phyloP scores from a whole-genome alignment of 2,888 invertebrate genomes.

The Nezara viridula region DNA sequence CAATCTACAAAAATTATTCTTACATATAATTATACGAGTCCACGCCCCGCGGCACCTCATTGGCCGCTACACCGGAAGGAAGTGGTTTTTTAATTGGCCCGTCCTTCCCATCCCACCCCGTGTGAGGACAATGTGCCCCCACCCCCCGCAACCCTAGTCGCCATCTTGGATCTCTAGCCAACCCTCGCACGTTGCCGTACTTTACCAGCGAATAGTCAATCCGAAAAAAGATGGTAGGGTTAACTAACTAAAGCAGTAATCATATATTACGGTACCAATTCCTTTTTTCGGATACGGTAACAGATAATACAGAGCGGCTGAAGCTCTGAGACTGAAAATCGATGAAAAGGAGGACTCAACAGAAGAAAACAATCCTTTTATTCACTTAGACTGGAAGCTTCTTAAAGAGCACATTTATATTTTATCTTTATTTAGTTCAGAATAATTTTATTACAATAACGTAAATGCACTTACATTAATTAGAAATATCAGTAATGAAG shows the following conservation, averaged over 20 bases:
- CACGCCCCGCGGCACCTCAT: conserved; percentile 29
- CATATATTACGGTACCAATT: neutral
- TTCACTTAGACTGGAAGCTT: neutral
- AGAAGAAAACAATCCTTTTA: conserved; percentile 24
- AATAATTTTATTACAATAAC: no score
- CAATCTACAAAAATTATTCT: conserved; percentile 22
- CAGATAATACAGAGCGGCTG: neutral
- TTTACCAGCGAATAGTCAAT: neutral
- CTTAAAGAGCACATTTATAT: neutral
- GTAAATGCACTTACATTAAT: no score
- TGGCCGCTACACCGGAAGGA: conserved; percentile 45
- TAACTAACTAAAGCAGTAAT: neutral
- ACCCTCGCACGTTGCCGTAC: neutral
- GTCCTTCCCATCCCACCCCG: conserved; percentile 46
- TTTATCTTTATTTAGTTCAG: neutral
- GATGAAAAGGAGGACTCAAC: neutral
- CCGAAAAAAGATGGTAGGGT: neutral
- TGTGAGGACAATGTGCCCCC: conserved; percentile 48
- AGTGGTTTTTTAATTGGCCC: conserved; percentile 49
- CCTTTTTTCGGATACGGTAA: neutral
- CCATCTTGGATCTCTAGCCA: conserved; percentile 45
- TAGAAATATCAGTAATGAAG: no score
- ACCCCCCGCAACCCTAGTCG: conserved; percentile 25
- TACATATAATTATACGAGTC: conserved; percentile 33
- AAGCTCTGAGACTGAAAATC: neutral